phyloP scores from a whole-genome alignment of 1,140 invertebrate species.

The Paramacrobiotus metropolitanus region DNA sequence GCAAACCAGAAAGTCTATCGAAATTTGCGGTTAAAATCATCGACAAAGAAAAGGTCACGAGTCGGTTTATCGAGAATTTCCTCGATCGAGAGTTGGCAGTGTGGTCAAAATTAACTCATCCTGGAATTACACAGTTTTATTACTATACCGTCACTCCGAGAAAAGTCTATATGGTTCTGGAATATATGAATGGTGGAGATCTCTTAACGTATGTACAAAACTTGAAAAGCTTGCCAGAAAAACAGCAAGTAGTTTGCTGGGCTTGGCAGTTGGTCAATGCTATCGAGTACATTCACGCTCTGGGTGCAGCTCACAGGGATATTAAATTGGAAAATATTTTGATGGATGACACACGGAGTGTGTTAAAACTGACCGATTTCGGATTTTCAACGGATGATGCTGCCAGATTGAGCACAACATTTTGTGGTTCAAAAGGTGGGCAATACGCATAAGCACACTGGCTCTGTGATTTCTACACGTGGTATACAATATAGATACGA shows the following conservation, averaged over 20 bases:
- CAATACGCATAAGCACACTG: too few species aligned
- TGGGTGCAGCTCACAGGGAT: neutral
- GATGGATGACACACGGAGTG: neutral
- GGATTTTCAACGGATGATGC: neutral
- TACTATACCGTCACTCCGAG: conserved; percentile 2
- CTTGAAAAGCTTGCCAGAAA: neutral
- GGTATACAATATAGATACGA: too few species aligned
- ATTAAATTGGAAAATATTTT: conserved; percentile 3
- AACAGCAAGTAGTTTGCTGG: neutral
- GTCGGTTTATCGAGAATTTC: conserved; percentile 3
- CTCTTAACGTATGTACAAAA: neutral
- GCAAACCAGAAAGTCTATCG: neutral
- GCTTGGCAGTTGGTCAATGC: neutral
- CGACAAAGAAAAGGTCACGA: conserved; percentile 1
- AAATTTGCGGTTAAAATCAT: conserved; percentile 2
- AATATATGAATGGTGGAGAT: neutral
- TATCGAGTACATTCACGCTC: neutral
- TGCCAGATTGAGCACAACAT: neutral
- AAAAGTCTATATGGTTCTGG: neutral
- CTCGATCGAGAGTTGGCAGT: neutral
- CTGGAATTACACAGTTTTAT: conserved; percentile 4
- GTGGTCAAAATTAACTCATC: neutral
- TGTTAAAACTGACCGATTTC: neutral
- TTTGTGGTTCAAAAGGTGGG: conserved; percentile 1
- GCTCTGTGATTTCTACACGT: too few species aligned